Evolutionary conservation across 2,797 vertebrate species (phyloP).

Genomic region (Rhabdophis nuchalis): DNA sequence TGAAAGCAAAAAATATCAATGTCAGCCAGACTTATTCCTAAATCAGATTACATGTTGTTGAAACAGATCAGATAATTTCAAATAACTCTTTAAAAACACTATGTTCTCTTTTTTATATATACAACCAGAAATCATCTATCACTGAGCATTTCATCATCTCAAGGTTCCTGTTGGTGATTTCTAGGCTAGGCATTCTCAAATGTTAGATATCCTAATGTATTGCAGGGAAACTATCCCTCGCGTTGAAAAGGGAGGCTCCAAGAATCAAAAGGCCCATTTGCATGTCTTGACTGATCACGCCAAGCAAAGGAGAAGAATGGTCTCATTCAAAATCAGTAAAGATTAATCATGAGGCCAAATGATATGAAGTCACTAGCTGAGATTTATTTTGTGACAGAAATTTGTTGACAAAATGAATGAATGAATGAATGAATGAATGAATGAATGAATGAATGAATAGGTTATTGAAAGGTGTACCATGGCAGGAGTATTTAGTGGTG

Average conservation of each 20-base stretch:
- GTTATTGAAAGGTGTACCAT: constrained; percentile 46
- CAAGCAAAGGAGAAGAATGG: constrained; percentile 32
- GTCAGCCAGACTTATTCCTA: not conserved
- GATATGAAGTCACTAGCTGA: constrained; percentile 47
- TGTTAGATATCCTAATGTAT: not conserved
- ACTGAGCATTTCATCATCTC: not conserved
- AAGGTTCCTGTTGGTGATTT: not conserved
- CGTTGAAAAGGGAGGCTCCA: not conserved
- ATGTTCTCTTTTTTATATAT: not conserved
- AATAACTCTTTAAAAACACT: not conserved
- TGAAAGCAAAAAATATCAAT: not conserved
- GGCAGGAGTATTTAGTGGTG: constrained; percentile 39
- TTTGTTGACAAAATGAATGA: constrained; percentile 10
- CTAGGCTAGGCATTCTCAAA: not conserved
- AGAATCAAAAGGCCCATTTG: not conserved
- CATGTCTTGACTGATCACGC: constrained; percentile 12
- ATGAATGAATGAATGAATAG: not conserved
- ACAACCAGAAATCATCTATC: not conserved
- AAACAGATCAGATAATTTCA: not conserved
- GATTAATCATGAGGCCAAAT: constrained; percentile 29
- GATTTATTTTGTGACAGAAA: constrained; percentile 54
- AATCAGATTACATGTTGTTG: not conserved
- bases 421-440: too few species aligned
- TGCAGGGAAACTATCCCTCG: constrained; percentile 1
- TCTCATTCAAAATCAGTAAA: constrained; percentile 47